Evolutionary conservation across 2,888 invertebrate genomes (phyloP), one percentile per base, ranked within the genome.

Genomic region (Morpho achilles): DNA sequence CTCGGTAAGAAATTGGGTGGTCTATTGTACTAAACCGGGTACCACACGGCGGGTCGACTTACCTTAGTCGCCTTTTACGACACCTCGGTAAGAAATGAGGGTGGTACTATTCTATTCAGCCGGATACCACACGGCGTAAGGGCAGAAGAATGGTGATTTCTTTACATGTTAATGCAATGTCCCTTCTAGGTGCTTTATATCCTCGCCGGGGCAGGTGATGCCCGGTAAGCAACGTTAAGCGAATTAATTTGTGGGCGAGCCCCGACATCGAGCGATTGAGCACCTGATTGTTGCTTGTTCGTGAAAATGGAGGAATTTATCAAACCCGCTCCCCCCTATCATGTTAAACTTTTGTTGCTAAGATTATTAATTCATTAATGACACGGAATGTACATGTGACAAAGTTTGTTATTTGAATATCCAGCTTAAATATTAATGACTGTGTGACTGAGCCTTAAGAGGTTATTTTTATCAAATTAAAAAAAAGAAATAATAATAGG

Each of bases 191-290:
- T 16, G 40, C 16, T 7, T 8, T 42, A 40, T 8, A 10, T 52
- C 56, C 59, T 59, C 65, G 61, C 59, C 59, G 62, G 64, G 68
- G 62, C 82, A 82, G 84, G 80, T 83, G 84, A 82, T 76, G 75
- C 68, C 73, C 71, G 72, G 76, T 80, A 79, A 77, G 77, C 75
- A 74, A 70, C 69, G 76, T 75, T 83, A 82, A 82, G 82, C 71
- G 80, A 81, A 87, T 87, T 87, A 87, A 87, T 87, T 76, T 78
- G 86, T 79, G 84, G 61, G 61, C 41, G 56, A 50, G 56, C 56
- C 50, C 50, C 53, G 59, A 61, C 61, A 48, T 32, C 46, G 56
- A 42, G 52, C 56, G 61, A 59, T 56, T 47, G 59, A 56, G 61
- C 41, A 46, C 56, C 53, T 61, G 61, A 61, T 59, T 53, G 59